Evolutionary conservation across 2,113 vertebrate species (phyloP).

Genomic region (Strigops habroptila): DNA sequence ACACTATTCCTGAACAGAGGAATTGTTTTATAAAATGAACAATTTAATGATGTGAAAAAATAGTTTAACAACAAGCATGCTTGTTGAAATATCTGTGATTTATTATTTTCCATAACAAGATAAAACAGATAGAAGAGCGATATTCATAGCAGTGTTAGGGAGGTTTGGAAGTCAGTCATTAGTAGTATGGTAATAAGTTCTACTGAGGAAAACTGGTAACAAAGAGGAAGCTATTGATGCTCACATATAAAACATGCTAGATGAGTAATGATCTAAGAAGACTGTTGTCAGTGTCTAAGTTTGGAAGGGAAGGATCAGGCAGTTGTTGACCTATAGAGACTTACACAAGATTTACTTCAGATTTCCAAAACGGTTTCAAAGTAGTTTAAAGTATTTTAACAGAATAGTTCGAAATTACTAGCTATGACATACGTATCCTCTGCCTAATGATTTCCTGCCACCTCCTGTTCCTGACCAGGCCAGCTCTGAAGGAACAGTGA

Average conservation of each 20-base stretch:
- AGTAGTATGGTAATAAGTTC: background rate
- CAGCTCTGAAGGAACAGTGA: background rate
- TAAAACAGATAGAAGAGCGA: background rate
- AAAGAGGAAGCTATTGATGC: background rate
- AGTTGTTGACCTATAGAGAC: background rate
- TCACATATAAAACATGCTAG: background rate
- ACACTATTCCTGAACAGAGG: background rate
- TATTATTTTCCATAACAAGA: background rate
- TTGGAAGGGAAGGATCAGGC: background rate
- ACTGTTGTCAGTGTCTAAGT: background rate
- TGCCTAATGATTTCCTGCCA: background rate
- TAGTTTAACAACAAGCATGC: background rate
- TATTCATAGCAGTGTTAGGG: background rate
- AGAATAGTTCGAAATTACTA: background rate
- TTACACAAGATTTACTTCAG: background rate
- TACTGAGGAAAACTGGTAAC: background rate
- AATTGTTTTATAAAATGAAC: background rate
- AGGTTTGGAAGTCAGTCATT: background rate
- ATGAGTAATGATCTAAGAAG: background rate
- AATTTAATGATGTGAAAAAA: background rate
- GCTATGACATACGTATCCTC: background rate
- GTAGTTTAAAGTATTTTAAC: background rate
- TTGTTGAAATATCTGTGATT: accelerated
- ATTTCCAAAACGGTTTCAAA: background rate
- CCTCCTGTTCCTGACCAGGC: background rate